phyloP scores from a whole-genome alignment of 2,113 vertebrate genomes.

The Nerophis lumbriciformis region DNA sequence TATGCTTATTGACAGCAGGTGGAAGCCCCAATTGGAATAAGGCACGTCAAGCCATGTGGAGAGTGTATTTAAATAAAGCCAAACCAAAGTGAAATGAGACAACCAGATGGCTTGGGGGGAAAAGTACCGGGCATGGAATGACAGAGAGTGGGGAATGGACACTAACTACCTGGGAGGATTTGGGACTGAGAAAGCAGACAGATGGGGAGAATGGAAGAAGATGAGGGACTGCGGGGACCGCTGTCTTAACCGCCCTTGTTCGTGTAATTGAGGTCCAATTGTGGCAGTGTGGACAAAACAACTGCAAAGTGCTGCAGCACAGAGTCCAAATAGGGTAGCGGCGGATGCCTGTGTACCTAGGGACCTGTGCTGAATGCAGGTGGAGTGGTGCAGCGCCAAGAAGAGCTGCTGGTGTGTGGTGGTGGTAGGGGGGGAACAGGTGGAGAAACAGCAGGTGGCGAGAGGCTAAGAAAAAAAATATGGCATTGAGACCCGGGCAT shows the following conservation, averaged over 20 bases:
- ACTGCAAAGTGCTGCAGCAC: conserved; percentile 40
- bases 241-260: conserved; percentile 41
- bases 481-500: conserved; percentile 7
- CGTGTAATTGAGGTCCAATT: conserved; percentile 22
- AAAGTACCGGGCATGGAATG: conserved; percentile 7
- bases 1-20: conserved; percentile 43
- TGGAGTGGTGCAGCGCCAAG: conserved; percentile 40
- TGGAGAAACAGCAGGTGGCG: conserved; percentile 58
- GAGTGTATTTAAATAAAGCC: conserved; percentile 34
- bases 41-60: conserved; percentile 12
- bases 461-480: conserved; percentile 20
- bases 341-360: conserved; percentile 33
- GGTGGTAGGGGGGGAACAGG: conserved; percentile 48
- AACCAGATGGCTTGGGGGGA: conserved; percentile 32
- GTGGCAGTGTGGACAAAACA: conserved; percentile 15
- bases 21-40: conserved; percentile 35
- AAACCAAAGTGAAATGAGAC: conserved; percentile 36
- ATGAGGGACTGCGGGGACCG: background rate
- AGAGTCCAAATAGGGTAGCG: conserved; percentile 14
- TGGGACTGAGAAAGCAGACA: conserved; percentile 27
- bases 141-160: conserved; percentile 10
- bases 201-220: conserved; percentile 30
- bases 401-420: conserved; percentile 11
- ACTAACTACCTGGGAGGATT: conserved; percentile 31
- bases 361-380: conserved; percentile 51